Conservation (phyloP, 2,113 vertebrate species). For the Gymnogyps californianus region DNA sequence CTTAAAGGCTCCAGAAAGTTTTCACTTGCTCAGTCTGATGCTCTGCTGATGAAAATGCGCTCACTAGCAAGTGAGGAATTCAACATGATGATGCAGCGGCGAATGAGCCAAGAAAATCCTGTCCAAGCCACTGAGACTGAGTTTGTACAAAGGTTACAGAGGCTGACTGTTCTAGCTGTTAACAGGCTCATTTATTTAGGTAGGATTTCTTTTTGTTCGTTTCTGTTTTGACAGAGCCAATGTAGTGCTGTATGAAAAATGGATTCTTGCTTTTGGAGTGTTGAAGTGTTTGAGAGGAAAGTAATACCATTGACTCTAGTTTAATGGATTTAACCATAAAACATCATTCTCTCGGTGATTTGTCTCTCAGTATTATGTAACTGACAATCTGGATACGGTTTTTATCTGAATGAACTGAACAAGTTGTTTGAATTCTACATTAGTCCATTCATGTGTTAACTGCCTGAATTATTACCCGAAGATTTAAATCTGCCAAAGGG, state of each 20-base stretch:
- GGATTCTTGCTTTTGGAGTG: background rate
- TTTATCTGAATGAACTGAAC: background rate
- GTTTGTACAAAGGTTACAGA: constrained; percentile 90
- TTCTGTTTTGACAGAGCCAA: background rate
- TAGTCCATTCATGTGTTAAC: background rate
- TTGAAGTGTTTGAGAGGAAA: background rate
- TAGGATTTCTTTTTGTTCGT: constrained; percentile 17
- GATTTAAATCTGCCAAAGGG: background rate
- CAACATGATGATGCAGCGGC: constrained; percentile 89
- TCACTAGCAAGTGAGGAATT: constrained; percentile 93
- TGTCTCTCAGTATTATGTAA: background rate
- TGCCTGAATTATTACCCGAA: background rate
- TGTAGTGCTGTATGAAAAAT: background rate
- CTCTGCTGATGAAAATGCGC: constrained; percentile 89
- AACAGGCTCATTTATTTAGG: constrained; percentile 94
- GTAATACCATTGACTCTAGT: background rate
- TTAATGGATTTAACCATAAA: background rate
- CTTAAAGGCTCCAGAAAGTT: constrained; percentile 82
- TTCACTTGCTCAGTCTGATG: constrained; percentile 86
- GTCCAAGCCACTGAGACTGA: constrained; percentile 87
- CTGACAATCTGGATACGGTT: background rate
- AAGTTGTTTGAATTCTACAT: background rate
- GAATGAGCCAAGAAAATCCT: constrained; percentile 94
- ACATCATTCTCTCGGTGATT: fast-evolving
- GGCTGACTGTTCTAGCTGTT: constrained; percentile 86